Evolutionary conservation across 2,888 invertebrate species (phyloP).

Genomic region (Eupsilia transversa): DNA sequence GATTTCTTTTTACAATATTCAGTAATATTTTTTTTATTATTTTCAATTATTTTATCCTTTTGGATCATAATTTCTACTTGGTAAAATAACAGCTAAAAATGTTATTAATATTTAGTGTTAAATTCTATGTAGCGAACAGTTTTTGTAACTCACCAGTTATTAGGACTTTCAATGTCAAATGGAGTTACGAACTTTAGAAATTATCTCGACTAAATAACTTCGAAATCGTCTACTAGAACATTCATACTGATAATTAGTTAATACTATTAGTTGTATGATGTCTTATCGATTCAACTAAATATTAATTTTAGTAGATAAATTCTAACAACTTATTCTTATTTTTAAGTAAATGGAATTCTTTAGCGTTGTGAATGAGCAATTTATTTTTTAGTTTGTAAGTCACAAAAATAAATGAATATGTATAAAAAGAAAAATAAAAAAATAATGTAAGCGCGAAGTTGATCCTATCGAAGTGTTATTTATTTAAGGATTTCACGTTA

Average conservation of each 20-base stretch:
- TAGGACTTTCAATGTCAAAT: conserved; percentile 9
- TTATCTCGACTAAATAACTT: conserved; percentile 20
- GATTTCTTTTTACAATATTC: conserved; percentile 22
- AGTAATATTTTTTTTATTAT: conserved; percentile 3
- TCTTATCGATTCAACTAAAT: conserved; percentile 37
- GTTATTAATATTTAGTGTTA: conserved; percentile 16
- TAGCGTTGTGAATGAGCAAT: conserved; percentile 75
- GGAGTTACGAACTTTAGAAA: conserved; percentile 10
- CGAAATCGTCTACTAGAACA: conserved; percentile 13
- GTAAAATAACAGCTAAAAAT: conserved; percentile 16
- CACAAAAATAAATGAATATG: conserved; percentile 55
- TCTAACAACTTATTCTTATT: conserved; percentile 39
- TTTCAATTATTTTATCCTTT: conserved; percentile 14
- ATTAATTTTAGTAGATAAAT: conserved; percentile 24
- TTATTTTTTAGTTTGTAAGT: conserved; percentile 62
- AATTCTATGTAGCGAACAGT: conserved; percentile 24
- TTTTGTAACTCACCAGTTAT: conserved; percentile 36
- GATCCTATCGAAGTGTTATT: conserved; percentile 75
- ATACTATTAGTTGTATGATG: conserved; percentile 40
- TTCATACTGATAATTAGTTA: conserved; percentile 25
- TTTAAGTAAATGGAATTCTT: conserved; percentile 60
- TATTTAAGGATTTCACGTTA: conserved; percentile 69
- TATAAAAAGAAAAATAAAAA: conserved; percentile 48
- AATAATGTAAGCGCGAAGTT: conserved; percentile 65
- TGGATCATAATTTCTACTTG: conserved; percentile 12